A percentile compares a stretch with the other conserved stretches of the same genome.
Conservation (phyloP, 2,888 invertebrate species). For the Nudaria mundana region DNA sequence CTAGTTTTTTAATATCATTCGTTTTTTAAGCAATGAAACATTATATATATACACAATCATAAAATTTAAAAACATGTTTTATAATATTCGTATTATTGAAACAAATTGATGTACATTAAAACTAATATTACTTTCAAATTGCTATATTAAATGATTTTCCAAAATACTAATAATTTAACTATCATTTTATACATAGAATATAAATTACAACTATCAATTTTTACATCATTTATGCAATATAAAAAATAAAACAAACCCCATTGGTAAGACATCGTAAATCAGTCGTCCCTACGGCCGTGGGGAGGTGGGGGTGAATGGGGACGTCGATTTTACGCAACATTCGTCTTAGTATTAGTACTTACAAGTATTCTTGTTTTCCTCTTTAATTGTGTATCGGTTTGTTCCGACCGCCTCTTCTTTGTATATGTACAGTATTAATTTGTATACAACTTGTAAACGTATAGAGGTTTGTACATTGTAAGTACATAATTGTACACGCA, state of each 20-base stretch:
- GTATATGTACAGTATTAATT: conserved; percentile 2
- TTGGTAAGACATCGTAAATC: conserved; percentile 68
- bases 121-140: not conserved
- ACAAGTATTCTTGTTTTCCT: conserved; percentile 71
- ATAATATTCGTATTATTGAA: too few relatives aligned
- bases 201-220: conserved; percentile 3
- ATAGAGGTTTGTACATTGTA: too few relatives aligned
- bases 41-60: too few relatives aligned
- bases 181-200: not conserved
- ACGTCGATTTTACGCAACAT: conserved; percentile 80
- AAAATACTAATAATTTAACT: not conserved
- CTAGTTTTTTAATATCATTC: too few relatives aligned
- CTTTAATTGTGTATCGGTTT: conserved; percentile 78
- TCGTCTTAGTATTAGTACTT: conserved; percentile 78
- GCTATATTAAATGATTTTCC: not conserved
- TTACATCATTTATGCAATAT: conserved; percentile 41
- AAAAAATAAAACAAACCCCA: conserved; percentile 48
- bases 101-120: not conserved
- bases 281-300: conserved; percentile 63
- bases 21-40: too few relatives aligned
- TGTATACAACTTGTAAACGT: not conserved
- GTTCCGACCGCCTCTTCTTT: conserved; percentile 40
- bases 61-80: too few relatives aligned
- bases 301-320: conserved; percentile 40
- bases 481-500: too few relatives aligned